phyloP scores from a whole-genome alignment of 2,797 vertebrate genomes.

The Dendrocincla tyrannina region DNA sequence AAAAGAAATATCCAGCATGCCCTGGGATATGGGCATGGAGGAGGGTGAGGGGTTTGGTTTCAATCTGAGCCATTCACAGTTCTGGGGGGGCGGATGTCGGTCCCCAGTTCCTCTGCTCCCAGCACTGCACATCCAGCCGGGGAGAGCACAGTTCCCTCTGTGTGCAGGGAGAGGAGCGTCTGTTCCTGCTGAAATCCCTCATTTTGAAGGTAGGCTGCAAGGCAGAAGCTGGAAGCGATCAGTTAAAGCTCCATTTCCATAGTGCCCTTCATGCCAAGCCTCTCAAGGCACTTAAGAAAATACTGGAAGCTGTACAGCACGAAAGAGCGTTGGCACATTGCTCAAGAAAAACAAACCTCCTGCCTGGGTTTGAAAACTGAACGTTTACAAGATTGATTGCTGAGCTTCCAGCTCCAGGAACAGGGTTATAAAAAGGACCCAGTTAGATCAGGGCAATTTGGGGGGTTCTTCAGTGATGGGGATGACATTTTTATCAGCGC shows the following conservation, averaged over 20 bases:
- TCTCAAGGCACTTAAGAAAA: slow-evolving; percentile 56
- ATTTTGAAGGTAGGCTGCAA: neutral
- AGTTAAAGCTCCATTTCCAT: slow-evolving; percentile 18
- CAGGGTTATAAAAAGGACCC: neutral
- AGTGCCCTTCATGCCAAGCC: slow-evolving; percentile 38
- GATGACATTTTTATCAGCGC: neutral
- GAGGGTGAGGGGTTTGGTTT: neutral
- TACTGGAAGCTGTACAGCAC: slow-evolving; percentile 47
- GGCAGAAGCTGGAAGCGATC: slow-evolving; percentile 13
- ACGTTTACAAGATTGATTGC: neutral
- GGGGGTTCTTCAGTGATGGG: neutral
- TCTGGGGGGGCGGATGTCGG: neutral
- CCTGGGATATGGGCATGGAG: neutral
- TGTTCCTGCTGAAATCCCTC: neutral
- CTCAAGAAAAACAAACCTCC: slow-evolving; percentile 43
- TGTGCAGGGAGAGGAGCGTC: neutral
- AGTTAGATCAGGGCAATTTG: neutral
- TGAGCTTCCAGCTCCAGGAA: neutral
- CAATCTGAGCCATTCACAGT: neutral
- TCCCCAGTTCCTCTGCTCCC: neutral
- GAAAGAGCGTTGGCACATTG: neutral
- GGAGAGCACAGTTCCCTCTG: neutral
- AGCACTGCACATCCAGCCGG: neutral
- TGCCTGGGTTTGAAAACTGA: slow-evolving; percentile 25
- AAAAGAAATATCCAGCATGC: neutral